Evolutionary conservation across 2,113 vertebrate species (phyloP).

Genomic region (Pipra filicauda): DNA sequence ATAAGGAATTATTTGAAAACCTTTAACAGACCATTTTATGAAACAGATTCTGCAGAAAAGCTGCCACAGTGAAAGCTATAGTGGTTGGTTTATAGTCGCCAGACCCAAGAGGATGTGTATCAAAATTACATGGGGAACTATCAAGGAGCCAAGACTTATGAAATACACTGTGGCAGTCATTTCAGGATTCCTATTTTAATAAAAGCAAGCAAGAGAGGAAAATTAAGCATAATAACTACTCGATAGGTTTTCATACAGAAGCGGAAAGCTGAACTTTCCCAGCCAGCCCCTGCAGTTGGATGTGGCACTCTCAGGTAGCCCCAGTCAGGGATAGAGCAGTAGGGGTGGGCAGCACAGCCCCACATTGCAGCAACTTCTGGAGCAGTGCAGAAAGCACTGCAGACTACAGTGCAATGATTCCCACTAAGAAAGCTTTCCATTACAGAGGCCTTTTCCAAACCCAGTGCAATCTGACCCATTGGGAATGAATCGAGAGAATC

Average conservation of each 20-base stretch:
- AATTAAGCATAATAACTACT: neutral
- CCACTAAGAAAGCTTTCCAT: neutral
- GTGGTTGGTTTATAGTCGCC: slow-evolving; percentile 2
- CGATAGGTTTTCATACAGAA: neutral
- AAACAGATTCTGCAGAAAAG: slow-evolving; percentile 20
- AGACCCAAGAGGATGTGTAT: neutral
- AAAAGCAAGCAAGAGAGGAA: slow-evolving; percentile 13
- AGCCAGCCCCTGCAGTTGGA: neutral
- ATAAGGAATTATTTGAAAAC: slow-evolving; percentile 39
- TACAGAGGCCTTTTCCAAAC: neutral
- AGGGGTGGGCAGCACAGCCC: neutral
- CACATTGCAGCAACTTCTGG: neutral
- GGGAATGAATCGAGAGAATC: neutral
- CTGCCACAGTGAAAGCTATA: neutral
- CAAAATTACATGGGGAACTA: slow-evolving; percentile 7
- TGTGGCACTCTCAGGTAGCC: neutral
- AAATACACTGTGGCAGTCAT: neutral
- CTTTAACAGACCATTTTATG: slow-evolving; percentile 19
- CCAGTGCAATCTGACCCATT: neutral
- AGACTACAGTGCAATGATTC: neutral
- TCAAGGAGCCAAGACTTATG: neutral
- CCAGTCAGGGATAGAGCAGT: neutral
- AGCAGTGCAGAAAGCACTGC: too few relatives aligned
- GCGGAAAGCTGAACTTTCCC: neutral
- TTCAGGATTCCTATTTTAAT: neutral